Evolutionary conservation across 2,797 vertebrate species (phyloP).

Genomic region (Threskiornis aethiopicus): DNA sequence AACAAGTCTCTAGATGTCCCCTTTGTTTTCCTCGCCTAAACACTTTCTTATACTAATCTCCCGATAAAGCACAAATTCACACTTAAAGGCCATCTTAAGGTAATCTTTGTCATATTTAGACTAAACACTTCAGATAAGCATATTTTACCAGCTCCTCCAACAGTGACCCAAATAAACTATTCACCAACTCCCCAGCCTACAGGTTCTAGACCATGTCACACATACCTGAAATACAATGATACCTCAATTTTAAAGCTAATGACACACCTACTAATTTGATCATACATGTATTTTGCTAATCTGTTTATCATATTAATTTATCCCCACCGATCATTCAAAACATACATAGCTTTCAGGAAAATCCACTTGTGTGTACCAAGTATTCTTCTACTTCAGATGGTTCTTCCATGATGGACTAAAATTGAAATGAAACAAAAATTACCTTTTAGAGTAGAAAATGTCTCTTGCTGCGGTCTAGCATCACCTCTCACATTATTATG

Average conservation of each 20-base stretch:
- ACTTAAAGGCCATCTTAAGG: neutral
- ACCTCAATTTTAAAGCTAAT: neutral
- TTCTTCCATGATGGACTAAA: slow-evolving; percentile 4
- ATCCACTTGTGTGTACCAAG: neutral
- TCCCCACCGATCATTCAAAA: neutral
- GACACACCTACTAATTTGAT: neutral
- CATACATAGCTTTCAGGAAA: neutral
- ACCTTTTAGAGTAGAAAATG: neutral
- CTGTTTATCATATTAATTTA: neutral
- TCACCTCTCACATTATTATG: fast-evolving
- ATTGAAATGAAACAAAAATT: neutral
- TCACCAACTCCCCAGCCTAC: neutral
- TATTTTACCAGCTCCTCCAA: neutral
- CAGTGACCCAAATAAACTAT: neutral
- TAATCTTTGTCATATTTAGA: neutral
- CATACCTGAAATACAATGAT: neutral
- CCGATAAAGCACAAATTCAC: neutral
- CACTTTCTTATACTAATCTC: neutral
- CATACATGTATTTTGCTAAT: neutral
- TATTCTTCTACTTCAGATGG: neutral
- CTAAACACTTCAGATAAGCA: fast-evolving
- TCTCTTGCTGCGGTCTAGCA: neutral
- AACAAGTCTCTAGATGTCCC: neutral
- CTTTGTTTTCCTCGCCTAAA: neutral
- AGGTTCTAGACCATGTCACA: neutral